Conservation (phyloP, 2,888 invertebrate species). For the Pristionchus exspectatus region DNA sequence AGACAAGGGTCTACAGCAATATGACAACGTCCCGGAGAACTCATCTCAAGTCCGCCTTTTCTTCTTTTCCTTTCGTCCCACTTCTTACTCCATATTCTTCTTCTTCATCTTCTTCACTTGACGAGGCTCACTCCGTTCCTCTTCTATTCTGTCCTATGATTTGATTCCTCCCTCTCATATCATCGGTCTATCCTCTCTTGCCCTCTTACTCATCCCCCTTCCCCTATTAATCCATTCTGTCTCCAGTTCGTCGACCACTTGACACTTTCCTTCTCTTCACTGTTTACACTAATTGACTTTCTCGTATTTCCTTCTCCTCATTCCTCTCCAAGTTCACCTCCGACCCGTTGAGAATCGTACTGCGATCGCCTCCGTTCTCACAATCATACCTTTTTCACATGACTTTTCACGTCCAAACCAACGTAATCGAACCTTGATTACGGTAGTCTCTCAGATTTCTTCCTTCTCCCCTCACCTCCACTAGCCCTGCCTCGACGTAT, state of each 20-base stretch:
- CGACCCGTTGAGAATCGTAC: constrained; percentile 7
- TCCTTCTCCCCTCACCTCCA: background rate
- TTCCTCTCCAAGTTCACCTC: constrained; percentile 24
- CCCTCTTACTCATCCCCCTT: constrained; percentile 32
- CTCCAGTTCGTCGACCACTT: constrained; percentile 55
- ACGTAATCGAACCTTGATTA: background rate
- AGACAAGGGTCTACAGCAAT: constrained; percentile 47
- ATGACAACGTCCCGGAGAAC: constrained; percentile 45
- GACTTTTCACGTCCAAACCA: background rate
- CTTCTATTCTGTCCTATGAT: background rate
- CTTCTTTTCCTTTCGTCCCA: background rate
- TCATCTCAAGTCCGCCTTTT: constrained; percentile 43
- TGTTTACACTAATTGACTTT: constrained; percentile 42
- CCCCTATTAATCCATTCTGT: background rate
- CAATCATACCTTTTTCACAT: background rate
- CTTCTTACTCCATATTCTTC: constrained; percentile 35
- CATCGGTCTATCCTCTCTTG: background rate
- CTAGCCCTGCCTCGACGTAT: constrained; percentile 43
- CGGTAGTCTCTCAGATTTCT: background rate
- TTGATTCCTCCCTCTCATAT: constrained; percentile 32
- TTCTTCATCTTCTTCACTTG: constrained; percentile 14
- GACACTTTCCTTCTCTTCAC: constrained; percentile 46
- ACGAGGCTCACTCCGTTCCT: background rate
- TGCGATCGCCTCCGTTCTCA: background rate
- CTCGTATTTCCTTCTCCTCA: constrained; percentile 52